Conservation (phyloP, 2,113 vertebrate species). For the Chionis minor region DNA sequence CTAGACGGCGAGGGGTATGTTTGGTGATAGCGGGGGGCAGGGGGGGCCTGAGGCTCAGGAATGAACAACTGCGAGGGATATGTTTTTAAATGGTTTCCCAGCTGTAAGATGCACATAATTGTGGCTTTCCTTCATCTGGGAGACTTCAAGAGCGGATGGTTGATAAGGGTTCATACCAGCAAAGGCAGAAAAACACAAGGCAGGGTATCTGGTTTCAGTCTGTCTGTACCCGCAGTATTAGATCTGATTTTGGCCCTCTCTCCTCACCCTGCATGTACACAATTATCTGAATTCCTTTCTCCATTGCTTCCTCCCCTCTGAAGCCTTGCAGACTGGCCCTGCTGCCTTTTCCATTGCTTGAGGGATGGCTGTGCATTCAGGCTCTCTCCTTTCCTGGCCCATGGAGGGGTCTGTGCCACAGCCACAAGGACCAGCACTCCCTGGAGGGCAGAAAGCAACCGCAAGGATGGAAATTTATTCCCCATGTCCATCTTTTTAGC, state of each 20-base stretch:
- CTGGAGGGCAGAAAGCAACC: background rate
- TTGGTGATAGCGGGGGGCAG: background rate
- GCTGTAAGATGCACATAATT: background rate
- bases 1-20: fast-evolving
- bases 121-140: constrained; percentile 29
- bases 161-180: background rate
- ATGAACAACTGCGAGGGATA: background rate
- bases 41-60: background rate
- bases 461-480: background rate
- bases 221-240: background rate
- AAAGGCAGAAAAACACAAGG: background rate
- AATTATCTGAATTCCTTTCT: constrained; percentile 32
- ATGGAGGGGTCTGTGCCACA: background rate
- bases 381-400: background rate
- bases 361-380: fast-evolving
- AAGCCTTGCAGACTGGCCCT: background rate
- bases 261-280: background rate
- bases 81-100: background rate
- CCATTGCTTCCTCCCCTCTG: background rate
- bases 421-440: background rate
- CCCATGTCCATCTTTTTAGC: background rate
- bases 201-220: constrained; percentile 39
- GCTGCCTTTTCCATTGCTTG: background rate
- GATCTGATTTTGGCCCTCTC: background rate
- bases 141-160: background rate